Evolutionary conservation across 2,888 invertebrate species (phyloP).

Genomic region (Cerastis rubricosa): DNA sequence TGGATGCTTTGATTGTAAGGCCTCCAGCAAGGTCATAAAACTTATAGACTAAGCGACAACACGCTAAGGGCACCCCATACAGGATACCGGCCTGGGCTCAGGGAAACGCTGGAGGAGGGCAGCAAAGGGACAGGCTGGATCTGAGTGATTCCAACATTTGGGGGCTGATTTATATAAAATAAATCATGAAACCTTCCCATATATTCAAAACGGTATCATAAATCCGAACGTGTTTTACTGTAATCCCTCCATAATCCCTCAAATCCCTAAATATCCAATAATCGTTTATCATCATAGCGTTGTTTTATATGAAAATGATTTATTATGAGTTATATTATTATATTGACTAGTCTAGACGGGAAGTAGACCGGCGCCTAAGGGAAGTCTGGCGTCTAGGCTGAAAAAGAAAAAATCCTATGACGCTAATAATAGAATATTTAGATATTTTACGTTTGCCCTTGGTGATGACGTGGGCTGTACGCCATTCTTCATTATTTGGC

Average conservation of each 20-base stretch:
- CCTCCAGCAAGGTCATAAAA: no score
- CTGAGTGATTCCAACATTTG: no score
- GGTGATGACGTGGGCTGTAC: neutral
- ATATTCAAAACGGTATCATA: neutral
- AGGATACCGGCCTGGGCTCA: no score
- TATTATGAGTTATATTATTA: conserved; percentile 19
- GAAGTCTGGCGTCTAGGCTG: conserved; percentile 35
- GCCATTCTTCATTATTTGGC: neutral
- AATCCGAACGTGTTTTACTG: neutral
- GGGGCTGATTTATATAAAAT: neutral
- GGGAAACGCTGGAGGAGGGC: no score
- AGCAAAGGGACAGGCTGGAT: no score
- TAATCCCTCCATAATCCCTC: neutral
- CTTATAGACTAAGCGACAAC: no score
- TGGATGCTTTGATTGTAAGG: no score
- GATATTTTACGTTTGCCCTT: neutral
- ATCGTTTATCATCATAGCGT: neutral
- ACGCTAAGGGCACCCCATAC: no score
- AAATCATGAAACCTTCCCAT: neutral
- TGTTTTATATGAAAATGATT: conserved; percentile 40
- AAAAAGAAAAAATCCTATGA: conserved; percentile 4
- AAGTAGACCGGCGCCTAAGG: conserved; percentile 32
- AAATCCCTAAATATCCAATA: neutral
- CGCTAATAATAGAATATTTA: conserved; percentile 14
- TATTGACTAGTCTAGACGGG: conserved; percentile 20